Base-by-base conservation (phyloP, 2,888 invertebrate genomes). In the Tryphoninae sp. region DNA sequence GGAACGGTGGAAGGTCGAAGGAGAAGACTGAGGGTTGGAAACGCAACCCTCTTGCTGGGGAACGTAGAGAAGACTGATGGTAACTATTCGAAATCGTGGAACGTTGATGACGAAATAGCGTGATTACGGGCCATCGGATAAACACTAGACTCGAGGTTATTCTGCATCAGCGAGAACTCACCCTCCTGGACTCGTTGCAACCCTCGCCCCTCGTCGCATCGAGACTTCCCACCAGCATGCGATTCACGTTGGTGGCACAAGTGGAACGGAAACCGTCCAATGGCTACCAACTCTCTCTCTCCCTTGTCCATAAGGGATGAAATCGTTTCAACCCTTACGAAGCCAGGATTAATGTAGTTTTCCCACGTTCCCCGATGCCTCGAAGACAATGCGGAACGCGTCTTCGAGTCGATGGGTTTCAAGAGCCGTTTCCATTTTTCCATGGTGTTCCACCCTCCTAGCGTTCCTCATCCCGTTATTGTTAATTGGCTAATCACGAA, bases 91-190 rank as follows among this genome's bases (percentile, higher is more conserved):
- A 86, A 87, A 89, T 87, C 87, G 88, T 87, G 89, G 87, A 90
- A 89, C 88, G 89, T 88, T 91, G 90, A 91, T 89, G 91, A 91
- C 90, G 90, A 90, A 91, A 91, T 91, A 89, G 91, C 91, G 91
- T 91, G 91, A 91, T 91, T 91, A 90, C 89, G 87, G 86, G 88
- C 91, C 89, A 91, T 91, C 90, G 90, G 90, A 91, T 91, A 90
- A 91, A 91, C 90, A 91, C 89, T 88, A 89, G 90, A 88, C 89
- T 90, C 87, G 86, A 88, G 87, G 88, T 90, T 90, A 89, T 89
- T 89, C 89, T 86, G 89, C 88, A 87, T 89, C 88, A 85, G 84
- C 85, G 86, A 86, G 82, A 71, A 62, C 82, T 75, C 80, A 81
- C 19, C 82, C 81, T n/a, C 76, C 33, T 6, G 65, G 76, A 22